Evolutionary conservation across 2,113 vertebrate genomes (phyloP).

Genomic region (Boulengeromyrus knoepffleri): DNA sequence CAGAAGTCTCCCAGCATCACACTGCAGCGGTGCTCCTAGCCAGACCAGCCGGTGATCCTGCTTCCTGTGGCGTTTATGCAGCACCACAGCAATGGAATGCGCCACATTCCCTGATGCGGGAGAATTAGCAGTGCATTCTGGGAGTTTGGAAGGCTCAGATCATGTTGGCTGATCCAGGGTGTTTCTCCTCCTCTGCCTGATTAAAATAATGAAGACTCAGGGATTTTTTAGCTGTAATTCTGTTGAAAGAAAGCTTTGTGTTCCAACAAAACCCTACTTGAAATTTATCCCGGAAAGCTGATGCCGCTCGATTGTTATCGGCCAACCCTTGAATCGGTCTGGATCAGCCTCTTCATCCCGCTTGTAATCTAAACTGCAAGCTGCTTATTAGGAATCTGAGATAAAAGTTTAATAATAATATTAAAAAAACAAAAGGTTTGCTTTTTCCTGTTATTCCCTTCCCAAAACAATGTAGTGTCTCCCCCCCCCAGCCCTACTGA

Average conservation of each 20-base stretch:
- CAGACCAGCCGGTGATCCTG: background rate
- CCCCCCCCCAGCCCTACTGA: background rate
- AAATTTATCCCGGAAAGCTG: conserved; percentile 66
- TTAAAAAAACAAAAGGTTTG: conserved; percentile 18
- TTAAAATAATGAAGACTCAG: conserved; percentile 60
- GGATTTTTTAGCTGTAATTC: conserved; percentile 42
- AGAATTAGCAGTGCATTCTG: background rate
- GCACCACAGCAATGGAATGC: background rate
- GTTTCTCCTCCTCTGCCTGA: conserved; percentile 35
- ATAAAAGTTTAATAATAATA: conserved; percentile 57
- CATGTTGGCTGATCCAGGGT: background rate
- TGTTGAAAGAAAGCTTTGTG: conserved; percentile 78
- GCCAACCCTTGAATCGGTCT: conserved; percentile 51
- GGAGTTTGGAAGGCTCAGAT: background rate
- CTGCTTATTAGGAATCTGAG: conserved; percentile 70
- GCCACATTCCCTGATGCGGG: background rate
- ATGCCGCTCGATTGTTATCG: conserved; percentile 69
- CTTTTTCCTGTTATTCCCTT: conserved; percentile 19
- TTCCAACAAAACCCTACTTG: conserved; percentile 59
- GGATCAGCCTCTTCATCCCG: conserved; percentile 57
- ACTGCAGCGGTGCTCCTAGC: background rate
- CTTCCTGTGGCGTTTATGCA: background rate
- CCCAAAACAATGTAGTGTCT: conserved; percentile 20
- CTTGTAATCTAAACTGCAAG: conserved; percentile 69
- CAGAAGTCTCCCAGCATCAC: background rate